These are phyloP conservation scores for Axinella damicornis DNA, from an alignment of 37 sponge, comb jelly and placozoan species.

Conservation along the genomic window DNA sequence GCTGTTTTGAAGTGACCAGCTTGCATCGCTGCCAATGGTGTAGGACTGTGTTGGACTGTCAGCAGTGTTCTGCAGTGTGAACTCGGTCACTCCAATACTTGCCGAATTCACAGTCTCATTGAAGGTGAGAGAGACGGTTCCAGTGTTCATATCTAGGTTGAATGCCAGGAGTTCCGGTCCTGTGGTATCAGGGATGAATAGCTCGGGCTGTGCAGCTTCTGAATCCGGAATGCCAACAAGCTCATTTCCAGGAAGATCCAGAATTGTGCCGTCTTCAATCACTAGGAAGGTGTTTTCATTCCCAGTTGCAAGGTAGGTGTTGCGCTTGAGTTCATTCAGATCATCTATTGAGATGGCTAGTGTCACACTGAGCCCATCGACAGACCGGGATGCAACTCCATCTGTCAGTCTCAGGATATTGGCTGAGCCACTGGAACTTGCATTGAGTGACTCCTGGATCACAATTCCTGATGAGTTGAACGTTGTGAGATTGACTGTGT, in stretches of 20 bases:
- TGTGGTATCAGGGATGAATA: conserved; percentile 61
- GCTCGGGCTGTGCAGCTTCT: conserved; percentile 40
- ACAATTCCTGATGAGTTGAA: conserved; percentile 65
- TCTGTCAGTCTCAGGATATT: conserved; percentile 56
- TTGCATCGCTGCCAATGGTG: conserved; percentile 29
- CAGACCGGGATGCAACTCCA: conserved; percentile 52
- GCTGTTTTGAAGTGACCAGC: conserved; percentile 40
- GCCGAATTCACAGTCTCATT: conserved; percentile 81
- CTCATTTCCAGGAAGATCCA: conserved; percentile 71
- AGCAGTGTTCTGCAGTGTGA: conserved; percentile 57
- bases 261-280: conserved; percentile 42
- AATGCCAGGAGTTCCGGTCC: conserved; percentile 67
- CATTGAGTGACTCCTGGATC: conserved; percentile 50
- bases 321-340: conserved; percentile 83
- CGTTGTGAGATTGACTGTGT: conserved; percentile 87
- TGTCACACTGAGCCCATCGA: conserved; percentile 58
- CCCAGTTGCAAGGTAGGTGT: conserved; percentile 67
- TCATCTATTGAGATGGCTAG: conserved; percentile 58
- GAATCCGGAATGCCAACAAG: conserved; percentile 38
- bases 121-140: conserved; percentile 66
- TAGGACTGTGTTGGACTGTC: conserved; percentile 22
- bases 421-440: conserved; percentile 6
- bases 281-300: conserved; percentile 60
- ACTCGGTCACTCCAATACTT: conserved; percentile 41
- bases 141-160: conserved; percentile 78